Evolutionary conservation across 2,888 invertebrate genomes (phyloP), one percentile per base, ranked within the genome.

Genomic region (Bursaphelenchus okinawaensis): DNA sequence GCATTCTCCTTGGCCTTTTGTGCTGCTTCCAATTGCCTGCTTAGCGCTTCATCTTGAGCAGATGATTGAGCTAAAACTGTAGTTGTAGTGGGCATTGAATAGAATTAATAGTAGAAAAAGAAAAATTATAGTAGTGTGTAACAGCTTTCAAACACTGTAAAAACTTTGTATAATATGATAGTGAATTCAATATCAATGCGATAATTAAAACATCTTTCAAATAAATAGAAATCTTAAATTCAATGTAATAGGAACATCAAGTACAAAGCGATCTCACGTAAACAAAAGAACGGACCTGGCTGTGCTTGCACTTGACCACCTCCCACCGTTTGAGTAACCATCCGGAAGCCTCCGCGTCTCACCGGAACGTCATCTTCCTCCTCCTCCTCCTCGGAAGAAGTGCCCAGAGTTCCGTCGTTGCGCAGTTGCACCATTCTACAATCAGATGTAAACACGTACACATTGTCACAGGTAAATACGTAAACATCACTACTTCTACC

Each of bases 1-100:
- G 77, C 76, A 57, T 76, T 72, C 31, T 69, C 67, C 52, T 69
- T 68, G 4, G 77, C 74, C 24, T 75, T 72, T 31, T 68, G 58
- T 23, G 68, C 64, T n/a, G 73, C 71, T 55, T 70, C 70, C 51
- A 69, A 72, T 31, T 70, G 70, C 4, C 65, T 56, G 24, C 57
- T 54, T 24, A 60, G 62, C 20, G 72, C 68, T 24, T 55, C 65
- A 27, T 69, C 69, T 52, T 66, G 65, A 1, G 40, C 40, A 40
- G 12, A 16, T 16, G 40, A 4, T n/a, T 40, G 40, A n/a, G 2
- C 40, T 40, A 40, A 40, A 40, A n/a, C n/a, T n/a, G 6, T 16
- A 12, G n/a, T n/a, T n/a, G n/a, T 40, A 40, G n/a, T 40, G 12
- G 3, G 16, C 12, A 40, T 16, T 4, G 40, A 3, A 4, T n/a